Conservation (phyloP, 2,113 vertebrate genomes). For the Gulo gulo region DNA sequence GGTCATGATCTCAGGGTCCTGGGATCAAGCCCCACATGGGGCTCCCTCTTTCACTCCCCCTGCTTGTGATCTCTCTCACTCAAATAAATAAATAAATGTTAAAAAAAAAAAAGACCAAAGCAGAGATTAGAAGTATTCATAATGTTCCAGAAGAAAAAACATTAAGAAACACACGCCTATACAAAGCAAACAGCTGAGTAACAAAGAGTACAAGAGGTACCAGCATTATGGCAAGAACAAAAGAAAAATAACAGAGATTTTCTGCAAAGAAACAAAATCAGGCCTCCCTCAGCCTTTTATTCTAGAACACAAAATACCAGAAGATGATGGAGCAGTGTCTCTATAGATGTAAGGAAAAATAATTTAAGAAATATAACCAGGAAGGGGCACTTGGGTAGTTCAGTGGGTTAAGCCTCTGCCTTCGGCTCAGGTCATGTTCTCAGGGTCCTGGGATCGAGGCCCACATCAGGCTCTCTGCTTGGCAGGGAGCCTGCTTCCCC, state of each 20-base stretch:
- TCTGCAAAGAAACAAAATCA: conserved; percentile 14
- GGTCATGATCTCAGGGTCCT: no score
- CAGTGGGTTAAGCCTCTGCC: no score
- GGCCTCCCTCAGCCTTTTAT: background rate
- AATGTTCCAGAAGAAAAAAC: background rate
- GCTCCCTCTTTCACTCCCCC: no score
- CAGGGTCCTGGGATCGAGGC: no score
- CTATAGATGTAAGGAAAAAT: background rate
- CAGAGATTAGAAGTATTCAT: background rate
- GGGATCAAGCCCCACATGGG: no score
- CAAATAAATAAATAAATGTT: no score
- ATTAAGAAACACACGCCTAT: background rate
- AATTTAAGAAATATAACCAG: background rate
- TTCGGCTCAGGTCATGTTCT: no score
- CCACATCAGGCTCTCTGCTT: no score
- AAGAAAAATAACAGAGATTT: background rate
- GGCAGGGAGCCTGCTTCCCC: no score
- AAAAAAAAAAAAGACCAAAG: background rate
- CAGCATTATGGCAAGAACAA: background rate
- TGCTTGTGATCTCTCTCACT: no score
- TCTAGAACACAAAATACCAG: background rate
- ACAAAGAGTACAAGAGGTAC: background rate
- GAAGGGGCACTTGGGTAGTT: no score
- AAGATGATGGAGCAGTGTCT: background rate
- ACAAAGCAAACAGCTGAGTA: background rate